Evolutionary conservation across 2,113 vertebrate genomes (phyloP), one percentile per base, ranked within the genome.

Genomic region (Struthidea cinerea): DNA sequence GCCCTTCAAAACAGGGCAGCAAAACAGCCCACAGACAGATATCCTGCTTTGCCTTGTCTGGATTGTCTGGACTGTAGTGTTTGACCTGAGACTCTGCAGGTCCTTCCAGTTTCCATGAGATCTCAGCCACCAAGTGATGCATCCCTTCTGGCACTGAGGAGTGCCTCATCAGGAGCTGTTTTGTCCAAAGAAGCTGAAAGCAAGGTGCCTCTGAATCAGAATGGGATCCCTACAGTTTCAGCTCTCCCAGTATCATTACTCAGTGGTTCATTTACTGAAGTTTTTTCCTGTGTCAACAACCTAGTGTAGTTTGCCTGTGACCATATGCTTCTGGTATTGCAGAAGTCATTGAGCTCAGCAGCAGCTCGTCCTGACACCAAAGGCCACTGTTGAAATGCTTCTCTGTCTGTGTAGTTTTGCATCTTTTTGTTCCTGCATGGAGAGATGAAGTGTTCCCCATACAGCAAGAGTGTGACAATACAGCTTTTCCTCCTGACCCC

Each of bases 391-490:
- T 68, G 59, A 47, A 59, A 35, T 30, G 3, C 20, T 63, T 32
- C 37, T 61, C 33, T 18, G 5, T 41, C 39, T 53, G 4, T 30
- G 11, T 56, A 28, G 16, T 33, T 82, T 55, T 74, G 7, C 28
- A 22, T 68, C 32, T 39, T 82, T 41, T 44, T 22, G 15, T 17
- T 9, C 11, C 32, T 39, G 16, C 44, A 52, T 44, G 27, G 57
- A 42, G 47, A 88, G 16, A 21, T 27, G n/a, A 67, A 6, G 4
- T 15, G 21, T 39, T 68, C 63, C 14, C 13, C 13, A 7, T 27
- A 13, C 35, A 60, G 24, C 23, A 59, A 6, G 32, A 26, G 21
- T 9, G n/a, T 35, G 61, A 41, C 0, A 0, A 15, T 46, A 18
- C 0, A 9, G 14, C 18, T 88, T 79, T 57, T 52, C 23, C 20